phyloP scores from a whole-genome alignment of 2,113 vertebrate species.

The Gymnarchus niloticus region DNA sequence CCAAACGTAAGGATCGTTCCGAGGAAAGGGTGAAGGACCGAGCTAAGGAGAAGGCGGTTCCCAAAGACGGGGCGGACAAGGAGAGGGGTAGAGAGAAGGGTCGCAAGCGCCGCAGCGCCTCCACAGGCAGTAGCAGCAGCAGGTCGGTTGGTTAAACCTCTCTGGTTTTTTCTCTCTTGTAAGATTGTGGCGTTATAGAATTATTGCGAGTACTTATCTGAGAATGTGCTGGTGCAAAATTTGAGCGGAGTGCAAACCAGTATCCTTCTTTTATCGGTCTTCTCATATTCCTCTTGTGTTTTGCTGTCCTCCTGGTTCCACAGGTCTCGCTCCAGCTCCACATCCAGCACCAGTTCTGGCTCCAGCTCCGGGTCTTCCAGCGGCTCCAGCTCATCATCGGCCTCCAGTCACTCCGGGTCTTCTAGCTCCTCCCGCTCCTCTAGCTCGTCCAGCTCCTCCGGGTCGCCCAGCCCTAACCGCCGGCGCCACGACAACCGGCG shows the following conservation, averaged over 20 bases:
- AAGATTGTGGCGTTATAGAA: background rate
- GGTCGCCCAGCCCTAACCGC: conserved; percentile 83
- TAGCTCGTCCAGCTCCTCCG: conserved; percentile 88
- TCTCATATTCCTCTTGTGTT: background rate
- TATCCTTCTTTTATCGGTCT: too few relatives aligned
- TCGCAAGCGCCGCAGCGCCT: conserved; percentile 85
- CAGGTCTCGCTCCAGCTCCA: conserved; percentile 80
- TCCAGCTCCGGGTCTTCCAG: conserved; percentile 94
- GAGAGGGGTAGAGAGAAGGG: conserved; percentile 85
- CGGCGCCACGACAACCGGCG: conserved; percentile 87
- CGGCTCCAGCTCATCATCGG: conserved; percentile 93
- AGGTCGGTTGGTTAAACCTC: background rate
- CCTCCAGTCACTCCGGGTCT: conserved; percentile 87
- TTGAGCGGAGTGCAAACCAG: too few relatives aligned
- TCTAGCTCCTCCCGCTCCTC: conserved; percentile 82
- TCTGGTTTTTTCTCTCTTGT: background rate
- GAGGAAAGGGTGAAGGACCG: conserved; percentile 62
- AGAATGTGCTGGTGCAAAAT: too few relatives aligned
- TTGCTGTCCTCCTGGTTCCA: background rate
- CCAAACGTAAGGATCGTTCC: conserved; percentile 84
- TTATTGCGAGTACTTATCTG: background rate
- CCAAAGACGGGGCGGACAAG: conserved; percentile 81
- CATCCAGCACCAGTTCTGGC: conserved; percentile 89
- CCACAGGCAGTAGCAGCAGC: conserved; percentile 82
- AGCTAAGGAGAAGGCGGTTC: conserved; percentile 76